Evolutionary conservation across 1,140 invertebrate species (phyloP), one percentile per base, ranked within the genome.

Genomic region (Eubasilissa regina): DNA sequence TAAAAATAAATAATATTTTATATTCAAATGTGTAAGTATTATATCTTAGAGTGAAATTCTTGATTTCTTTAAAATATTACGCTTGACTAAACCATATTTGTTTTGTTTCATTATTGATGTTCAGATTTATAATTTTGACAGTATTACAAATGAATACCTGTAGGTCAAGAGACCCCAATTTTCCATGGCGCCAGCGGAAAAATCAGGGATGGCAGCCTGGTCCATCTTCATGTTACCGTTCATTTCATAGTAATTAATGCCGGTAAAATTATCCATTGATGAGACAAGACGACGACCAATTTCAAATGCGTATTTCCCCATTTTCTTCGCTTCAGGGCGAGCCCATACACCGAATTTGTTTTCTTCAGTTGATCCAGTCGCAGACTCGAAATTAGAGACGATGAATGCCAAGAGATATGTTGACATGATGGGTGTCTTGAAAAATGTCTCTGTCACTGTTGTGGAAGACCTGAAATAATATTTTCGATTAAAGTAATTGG

Each of bases 351-450:
- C 84, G 55, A 87, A 86, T 0, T 86, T 85, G 0, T 80, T 84
- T 93, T 91, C 0, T 0, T 86, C 87, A 19, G 85, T 84, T 75
- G 85, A 84, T 3, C 84, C 84, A 4, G 84, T 85, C 56, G 84
- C 56, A 13, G 86, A 64, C 80, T 85, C 83, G 47, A 88, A 87
- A 73, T 89, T 86, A 9, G 89, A 89, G 47, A 97, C 91, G 44
- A 94, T 89, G 84, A 96, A 95, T 0, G 95, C 95, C 0, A 97
- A 90, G 0, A 97, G 86, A 81, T 97, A 97, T 0, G 95, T 95
- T 0, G 95, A 94, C 95, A 97, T 97, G 48, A 87, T 89, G 0
- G 95, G 93, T 3, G 94, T 94, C 64, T 91, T 90, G 12, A 92
- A 84, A 84, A 94, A 97, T n/a, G 3, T 43, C 55, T 78, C 75